A percentile compares a stretch with the other conserved stretches of the same genome.
phyloP scores from a whole-genome alignment of 2,113 vertebrate species.

The Cettia cetti region DNA sequence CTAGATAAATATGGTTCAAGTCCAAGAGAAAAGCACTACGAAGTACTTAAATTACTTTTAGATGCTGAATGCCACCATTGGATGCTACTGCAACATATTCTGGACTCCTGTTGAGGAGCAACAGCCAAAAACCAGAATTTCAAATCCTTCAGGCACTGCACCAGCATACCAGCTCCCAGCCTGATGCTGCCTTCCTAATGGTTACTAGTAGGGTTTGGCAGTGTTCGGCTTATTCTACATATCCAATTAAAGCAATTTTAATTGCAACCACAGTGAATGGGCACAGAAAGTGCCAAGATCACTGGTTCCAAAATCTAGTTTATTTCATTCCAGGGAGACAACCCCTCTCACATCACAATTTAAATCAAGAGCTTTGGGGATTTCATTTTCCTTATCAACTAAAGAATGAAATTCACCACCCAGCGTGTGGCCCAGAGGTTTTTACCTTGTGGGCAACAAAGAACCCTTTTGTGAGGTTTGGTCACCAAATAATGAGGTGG shows the following conservation, averaged over 20 bases:
- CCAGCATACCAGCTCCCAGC: neutral
- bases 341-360: accelerated
- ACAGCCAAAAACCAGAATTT: no score
- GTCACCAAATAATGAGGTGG: accelerated
- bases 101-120: neutral
- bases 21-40: accelerated
- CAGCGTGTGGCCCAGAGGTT: accelerated
- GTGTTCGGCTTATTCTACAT: accelerated
- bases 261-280: neutral
- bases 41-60: accelerated
- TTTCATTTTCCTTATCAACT: neutral
- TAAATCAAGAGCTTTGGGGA: neutral
- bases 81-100: accelerated
- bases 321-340: neutral
- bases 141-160: no score
- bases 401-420: accelerated
- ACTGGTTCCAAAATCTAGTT: neutral
- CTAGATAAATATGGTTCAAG: accelerated
- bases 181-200: neutral
- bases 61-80: accelerated
- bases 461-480: accelerated
- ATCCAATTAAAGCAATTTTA: accelerated
- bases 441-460: neutral
- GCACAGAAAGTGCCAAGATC: no score
- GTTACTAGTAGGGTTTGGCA: accelerated